Base-by-base conservation (phyloP, 1,140 invertebrate genomes). In the Lordiphosa mommai region DNA sequence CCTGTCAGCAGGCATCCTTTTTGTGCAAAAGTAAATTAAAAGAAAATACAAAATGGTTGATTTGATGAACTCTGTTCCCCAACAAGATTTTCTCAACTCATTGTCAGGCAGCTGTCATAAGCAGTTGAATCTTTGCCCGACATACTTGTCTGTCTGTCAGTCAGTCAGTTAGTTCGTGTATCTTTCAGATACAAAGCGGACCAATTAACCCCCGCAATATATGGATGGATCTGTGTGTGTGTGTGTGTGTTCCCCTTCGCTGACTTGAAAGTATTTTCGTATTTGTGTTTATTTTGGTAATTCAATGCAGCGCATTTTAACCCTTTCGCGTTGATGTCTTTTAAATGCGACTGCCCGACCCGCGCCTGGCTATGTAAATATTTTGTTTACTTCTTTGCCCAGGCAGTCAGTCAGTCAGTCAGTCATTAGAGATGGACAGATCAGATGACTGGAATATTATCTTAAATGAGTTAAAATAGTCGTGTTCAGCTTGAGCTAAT, bases 261-360 rank as follows among this genome's bases (percentile, higher is more conserved):
- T 77, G 56, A 43, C 61, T 55, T 43, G 33, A 72, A 76, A 84
- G 76, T 82, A 80, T 82, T 79, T 77, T 71, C 51, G 67, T 58
- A 70, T 58, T 61, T 60, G 52, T 82, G 77, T 82, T 82, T 82
- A 84, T 76, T 84, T 82, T 82, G 77, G 76, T 82, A 82, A 82
- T 82, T 82, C 71, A 76, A 80, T 51, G 72, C 76, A 72, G 67
- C 77, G 68, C 40, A 43, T 64, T 82, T 82, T 71, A 80, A 84
- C 76, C 76, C 77, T 76, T 68, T 61, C 55, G 50, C 41, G 59
- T 41, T 79, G 69, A 80, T 82, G 66, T 59, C 71, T 71, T 76
- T 76, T 82, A 71, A 82, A 82, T 76, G 76, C 57, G 67, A 61
- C 65, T 57, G 72, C 52, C 63, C 55, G 33, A 10, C 20, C 34